Conservation (phyloP, 2,797 vertebrate species). For the Luscinia luscinia region DNA sequence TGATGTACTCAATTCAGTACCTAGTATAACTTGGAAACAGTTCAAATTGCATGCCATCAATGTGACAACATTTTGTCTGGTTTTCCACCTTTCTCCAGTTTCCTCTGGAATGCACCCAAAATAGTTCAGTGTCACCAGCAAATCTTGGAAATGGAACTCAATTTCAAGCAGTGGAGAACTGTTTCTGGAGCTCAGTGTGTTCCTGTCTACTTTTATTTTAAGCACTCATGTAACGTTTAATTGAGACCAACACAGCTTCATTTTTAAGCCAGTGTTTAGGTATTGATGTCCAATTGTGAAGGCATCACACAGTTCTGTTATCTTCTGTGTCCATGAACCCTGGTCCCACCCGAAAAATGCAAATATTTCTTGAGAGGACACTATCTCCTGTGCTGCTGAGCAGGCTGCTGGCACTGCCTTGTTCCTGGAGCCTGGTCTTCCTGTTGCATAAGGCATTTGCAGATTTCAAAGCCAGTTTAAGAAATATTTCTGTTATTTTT, state of each 20-base stretch:
- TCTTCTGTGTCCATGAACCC: background rate
- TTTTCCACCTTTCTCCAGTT: constrained; percentile 1
- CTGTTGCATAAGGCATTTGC: background rate
- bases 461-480: background rate
- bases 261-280: background rate
- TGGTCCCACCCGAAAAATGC: background rate
- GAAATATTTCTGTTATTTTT: constrained; percentile 21
- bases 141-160: background rate
- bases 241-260: background rate
- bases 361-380: background rate
- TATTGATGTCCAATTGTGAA: background rate
- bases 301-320: background rate
- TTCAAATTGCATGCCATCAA: background rate
- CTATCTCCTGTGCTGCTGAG: background rate
- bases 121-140: background rate
- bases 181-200: background rate
- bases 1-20: background rate
- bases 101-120: background rate
- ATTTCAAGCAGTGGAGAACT: background rate
- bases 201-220: background rate
- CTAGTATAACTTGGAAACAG: background rate
- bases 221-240: background rate
- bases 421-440: background rate
- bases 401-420: background rate
- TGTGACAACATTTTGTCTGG: background rate